Evolutionary conservation across 2,797 vertebrate genomes (phyloP).

Genomic region (Apodemus agrarius): DNA sequence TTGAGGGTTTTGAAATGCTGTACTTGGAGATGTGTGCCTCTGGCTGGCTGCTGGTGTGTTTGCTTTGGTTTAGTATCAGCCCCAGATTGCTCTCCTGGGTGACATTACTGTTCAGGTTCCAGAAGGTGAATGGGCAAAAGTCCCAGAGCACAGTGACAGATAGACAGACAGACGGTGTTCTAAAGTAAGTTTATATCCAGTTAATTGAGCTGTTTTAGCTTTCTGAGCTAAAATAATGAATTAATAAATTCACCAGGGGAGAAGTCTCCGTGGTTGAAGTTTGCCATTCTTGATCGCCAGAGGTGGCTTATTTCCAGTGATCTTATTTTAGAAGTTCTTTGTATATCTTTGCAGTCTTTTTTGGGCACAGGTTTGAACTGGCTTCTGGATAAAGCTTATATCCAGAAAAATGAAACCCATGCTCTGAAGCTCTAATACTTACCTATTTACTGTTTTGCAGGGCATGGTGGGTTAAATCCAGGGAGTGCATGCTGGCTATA

Average conservation of each 20-base stretch:
- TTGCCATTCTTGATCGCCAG: background rate
- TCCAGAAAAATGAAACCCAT: background rate
- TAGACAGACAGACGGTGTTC: background rate
- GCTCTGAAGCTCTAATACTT: background rate
- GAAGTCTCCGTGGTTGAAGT: background rate
- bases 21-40: constrained; percentile 34
- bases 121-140: constrained; percentile 56
- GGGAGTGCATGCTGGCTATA: background rate
- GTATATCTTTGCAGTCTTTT: background rate
- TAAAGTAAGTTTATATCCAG: constrained; percentile 37
- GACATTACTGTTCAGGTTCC: constrained; percentile 29
- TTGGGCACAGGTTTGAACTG: background rate
- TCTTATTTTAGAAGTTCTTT: background rate
- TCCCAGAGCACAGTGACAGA: constrained; percentile 7
- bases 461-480: background rate
- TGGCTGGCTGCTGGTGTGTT: constrained; percentile 25
- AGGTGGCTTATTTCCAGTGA: background rate
- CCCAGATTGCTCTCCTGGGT: background rate
- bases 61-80: constrained; percentile 57
- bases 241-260: background rate
- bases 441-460: background rate
- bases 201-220: constrained; percentile 7
- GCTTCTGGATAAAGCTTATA: background rate
- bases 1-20: constrained; percentile 36
- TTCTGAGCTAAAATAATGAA: background rate